Evolutionary conservation across 1,140 invertebrate species (phyloP), one percentile per base, ranked within the genome.

Genomic region (Bursaphelenchus mucronatus): DNA sequence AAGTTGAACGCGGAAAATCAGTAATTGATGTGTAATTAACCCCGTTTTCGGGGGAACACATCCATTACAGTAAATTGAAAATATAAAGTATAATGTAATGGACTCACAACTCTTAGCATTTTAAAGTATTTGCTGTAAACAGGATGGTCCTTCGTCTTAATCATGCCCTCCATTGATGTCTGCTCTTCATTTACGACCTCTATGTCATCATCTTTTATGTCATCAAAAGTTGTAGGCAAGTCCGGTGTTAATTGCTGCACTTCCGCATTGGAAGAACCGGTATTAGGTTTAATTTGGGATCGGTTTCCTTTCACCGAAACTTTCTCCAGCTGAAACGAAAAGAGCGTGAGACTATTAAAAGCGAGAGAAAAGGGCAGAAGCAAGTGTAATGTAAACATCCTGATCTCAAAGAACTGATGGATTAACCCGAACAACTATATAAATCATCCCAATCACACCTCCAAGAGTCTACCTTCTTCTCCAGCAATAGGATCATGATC

Each of bases 121-220:
- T 59, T 59, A 30, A 69, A 69, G 43, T 68, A 69, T 39, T 69
- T 69, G n/a, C 19, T 45, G 56, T 44, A 61, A 43, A 21, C 11
- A 10, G 64, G 68, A 68, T 69, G 68, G 8, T 69, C 68, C 8
- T 51, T 67, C 1, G 45, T 51, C 30, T 68, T 53, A 10, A 57
- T 59, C 44, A 39, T 68, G 21, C 52, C 55, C 21, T 21, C 47
- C 40, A 3, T 15, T 43, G 13, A 21, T 64, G 64, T 13, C 46
- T 53, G 15, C 8, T 58, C 57, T 39, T 65, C 43, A 8, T 21
- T 17, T 3, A n/a, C 8, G 8, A 5, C 7, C 4, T 64, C 54
- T 15, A 13, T 3, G 17, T n/a, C 41, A 13, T 44, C 53, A 49
- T 65, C 19, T 51, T 17, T 43, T 21, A 11, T 30, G 8, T 3